These are phyloP conservation scores for Drosophila kanapiae DNA, from an alignment of 1,140 invertebrate species.

Conservation along the genomic window DNA sequence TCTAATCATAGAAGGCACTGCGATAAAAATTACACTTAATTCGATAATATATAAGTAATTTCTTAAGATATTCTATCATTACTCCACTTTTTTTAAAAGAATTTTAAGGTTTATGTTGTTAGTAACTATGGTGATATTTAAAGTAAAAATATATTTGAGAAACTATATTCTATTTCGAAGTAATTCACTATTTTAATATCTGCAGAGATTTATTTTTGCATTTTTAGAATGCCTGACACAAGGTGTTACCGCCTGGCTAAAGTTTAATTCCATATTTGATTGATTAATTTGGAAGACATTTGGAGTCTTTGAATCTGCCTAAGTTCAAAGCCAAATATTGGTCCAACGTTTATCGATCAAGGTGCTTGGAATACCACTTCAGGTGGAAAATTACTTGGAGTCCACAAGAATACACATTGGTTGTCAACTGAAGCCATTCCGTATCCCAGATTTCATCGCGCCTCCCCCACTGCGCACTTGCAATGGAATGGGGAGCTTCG, in stretches of 20 bases:
- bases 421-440: constrained; percentile 12
- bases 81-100: background rate
- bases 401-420: constrained; percentile 2
- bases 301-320: constrained; percentile 9
- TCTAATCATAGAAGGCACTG: constrained; percentile 6
- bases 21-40: background rate
- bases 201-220: constrained; percentile 1
- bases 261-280: constrained; percentile 7
- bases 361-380: constrained; percentile 24
- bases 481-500: background rate
- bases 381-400: constrained; percentile 60
- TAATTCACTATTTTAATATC: background rate
- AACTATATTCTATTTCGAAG: no score
- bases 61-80: background rate
- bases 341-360: constrained; percentile 17
- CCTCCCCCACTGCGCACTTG: constrained; percentile 8
- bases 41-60: background rate
- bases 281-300: constrained; percentile 11
- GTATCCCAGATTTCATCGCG: constrained; percentile 1
- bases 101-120: no score
- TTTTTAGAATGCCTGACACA: constrained; percentile 23
- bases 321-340: constrained; percentile 51
- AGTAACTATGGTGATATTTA: background rate
- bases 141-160: background rate
- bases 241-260: constrained; percentile 23